Base-by-base conservation (phyloP, 30 jellyfish, hydroid and myxozoan species). In the Aurelia sp. region DNA sequence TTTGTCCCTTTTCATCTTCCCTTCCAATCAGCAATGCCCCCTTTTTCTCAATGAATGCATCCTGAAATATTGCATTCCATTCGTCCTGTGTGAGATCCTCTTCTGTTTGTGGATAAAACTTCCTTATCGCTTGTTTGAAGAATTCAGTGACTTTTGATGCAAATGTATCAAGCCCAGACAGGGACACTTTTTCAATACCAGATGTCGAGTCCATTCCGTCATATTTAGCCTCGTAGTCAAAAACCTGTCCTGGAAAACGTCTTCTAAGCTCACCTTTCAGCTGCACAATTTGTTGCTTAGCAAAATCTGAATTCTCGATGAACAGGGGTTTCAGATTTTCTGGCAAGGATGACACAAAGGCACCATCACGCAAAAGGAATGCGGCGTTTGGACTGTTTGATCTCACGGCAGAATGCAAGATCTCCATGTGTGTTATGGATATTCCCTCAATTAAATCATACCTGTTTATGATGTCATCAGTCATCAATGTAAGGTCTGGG, bases 401-500 rank as follows among this genome's bases (percentile, higher is more conserved):
- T 23, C 98, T 75, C 23, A 92, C 61, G 13, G 95, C 95, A 11
- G 89, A 96, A 82, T 87, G 95, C 52, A 92, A 53, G 40, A 92
- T 81, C 62, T 92, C 98, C 88, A 85, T 86, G 47, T 92, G 98
- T 20, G 98, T 92, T 21, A 92, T 92, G 11, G 98, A 92, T 27
- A 77, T 61, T 11, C 88, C 82, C 61, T 80, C 61, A 6, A 92
- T 75, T 88, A 96, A 70, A 37, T 81, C 89, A 63, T 44, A 92
- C 69, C 66, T 61, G 7, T 20, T 66, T 15, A 86, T 74, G 20
- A 77, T 55, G 2, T 86, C 92, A 15, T 68, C 22, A 7, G 71
- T 57, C 27, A 92, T 52, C 30, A 59, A 60, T 15, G 52, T 40
- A 13, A 61, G 27, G 16, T 77, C 63, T 21, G 98, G 98, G 17